Conservation (phyloP, 2,797 vertebrate species). For the Poecilia picta region DNA sequence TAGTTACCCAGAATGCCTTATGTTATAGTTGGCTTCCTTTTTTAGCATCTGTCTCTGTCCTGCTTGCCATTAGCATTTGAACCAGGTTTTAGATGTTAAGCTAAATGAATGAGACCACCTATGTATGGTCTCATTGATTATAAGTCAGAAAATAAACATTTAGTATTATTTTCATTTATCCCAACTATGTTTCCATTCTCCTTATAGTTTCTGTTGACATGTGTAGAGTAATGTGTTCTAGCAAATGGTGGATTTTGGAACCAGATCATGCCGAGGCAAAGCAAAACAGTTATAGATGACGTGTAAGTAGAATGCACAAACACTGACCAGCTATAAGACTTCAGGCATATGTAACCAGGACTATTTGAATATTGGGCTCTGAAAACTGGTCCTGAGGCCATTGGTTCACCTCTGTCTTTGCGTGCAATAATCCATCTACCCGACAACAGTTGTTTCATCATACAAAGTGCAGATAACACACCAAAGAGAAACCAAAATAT, state of each 20-base stretch:
- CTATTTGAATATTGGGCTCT: not conserved
- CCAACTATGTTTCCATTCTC: not conserved
- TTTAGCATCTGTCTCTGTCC: too few relatives aligned
- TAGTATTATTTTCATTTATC: too few relatives aligned
- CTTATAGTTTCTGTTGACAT: conserved; percentile 10
- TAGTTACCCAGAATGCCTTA: too few relatives aligned
- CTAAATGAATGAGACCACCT: too few relatives aligned
- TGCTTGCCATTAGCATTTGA: too few relatives aligned
- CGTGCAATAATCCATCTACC: conserved; percentile 15
- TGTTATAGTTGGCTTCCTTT: too few relatives aligned
- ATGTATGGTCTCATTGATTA: too few relatives aligned
- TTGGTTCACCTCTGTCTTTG: conserved; percentile 41
- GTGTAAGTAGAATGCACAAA: conserved; percentile 27
- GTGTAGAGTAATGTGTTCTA: conserved; percentile 24
- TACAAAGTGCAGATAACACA: conserved; percentile 11
- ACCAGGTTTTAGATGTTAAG: too few relatives aligned
- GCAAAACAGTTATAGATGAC: conserved; percentile 2
- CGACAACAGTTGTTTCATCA: conserved; percentile 15
- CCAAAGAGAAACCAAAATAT: conserved; percentile 11
- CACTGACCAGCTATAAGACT: conserved; percentile 28
- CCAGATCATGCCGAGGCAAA: not conserved
- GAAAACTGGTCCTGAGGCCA: conserved; percentile 26
- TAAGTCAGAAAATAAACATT: too few relatives aligned
- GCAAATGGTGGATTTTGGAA: conserved; percentile 24
- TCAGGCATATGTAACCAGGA: not conserved